Percentiles rank a stretch among this genome's conserved stretches.
These are phyloP conservation scores for Rana temporaria DNA, from an alignment of 2,113 vertebrate genomes.

Conservation along the genomic window DNA sequence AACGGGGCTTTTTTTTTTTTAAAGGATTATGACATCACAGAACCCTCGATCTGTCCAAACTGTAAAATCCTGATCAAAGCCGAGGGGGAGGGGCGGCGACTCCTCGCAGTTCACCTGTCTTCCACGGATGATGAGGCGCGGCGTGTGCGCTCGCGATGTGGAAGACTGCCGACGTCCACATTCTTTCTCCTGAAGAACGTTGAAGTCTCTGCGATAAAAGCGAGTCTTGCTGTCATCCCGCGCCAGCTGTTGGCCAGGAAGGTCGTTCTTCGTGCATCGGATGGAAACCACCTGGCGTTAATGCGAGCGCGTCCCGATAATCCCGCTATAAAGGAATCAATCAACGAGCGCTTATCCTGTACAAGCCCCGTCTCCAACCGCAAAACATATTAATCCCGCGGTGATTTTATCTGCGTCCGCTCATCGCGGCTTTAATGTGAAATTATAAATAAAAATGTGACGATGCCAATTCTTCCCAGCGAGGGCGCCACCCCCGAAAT, in stretches of 20 bases:
- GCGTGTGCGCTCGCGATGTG: no score
- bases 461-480: neutral
- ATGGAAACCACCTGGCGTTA: neutral
- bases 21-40: no score
- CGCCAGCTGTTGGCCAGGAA: neutral
- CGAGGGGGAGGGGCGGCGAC: no score
- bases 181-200: conserved; percentile 7
- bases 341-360: neutral
- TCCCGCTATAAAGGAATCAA: neutral
- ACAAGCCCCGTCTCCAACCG: neutral
- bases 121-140: no score
- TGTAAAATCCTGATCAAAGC: no score
- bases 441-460: neutral
- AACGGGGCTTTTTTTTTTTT: no score
- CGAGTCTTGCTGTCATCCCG: neutral
- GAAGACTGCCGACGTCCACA: neutral
- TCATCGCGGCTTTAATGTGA: neutral
- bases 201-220: neutral
- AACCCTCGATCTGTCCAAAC: no score
- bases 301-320: neutral
- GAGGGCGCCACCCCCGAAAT: no score
- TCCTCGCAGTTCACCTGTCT: no score
- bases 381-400: neutral
- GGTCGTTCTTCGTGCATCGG: neutral
- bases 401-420: neutral